These are phyloP conservation scores for Silurus aristotelis DNA, from an alignment of 2,797 vertebrate species.

Conservation along the genomic window DNA sequence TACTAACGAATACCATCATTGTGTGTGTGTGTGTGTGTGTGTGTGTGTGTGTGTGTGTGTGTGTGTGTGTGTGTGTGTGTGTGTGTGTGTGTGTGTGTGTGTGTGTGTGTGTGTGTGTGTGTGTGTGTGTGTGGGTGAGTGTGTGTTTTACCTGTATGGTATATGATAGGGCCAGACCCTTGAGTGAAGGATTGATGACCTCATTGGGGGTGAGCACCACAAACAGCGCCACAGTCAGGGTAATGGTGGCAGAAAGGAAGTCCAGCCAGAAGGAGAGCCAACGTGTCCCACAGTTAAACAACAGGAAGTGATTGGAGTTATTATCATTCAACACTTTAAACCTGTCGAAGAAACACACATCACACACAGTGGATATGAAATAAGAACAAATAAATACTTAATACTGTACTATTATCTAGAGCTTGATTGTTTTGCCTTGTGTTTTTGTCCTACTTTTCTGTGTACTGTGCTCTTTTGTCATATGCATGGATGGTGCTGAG, in stretches of 20 bases:
- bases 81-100: background rate
- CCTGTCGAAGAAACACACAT: conserved; percentile 61
- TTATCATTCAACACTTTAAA: conserved; percentile 76
- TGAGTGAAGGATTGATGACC: conserved; percentile 67
- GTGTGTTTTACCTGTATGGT: conserved; percentile 76
- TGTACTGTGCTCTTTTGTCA: conserved; percentile 66
- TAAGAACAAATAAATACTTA: background rate
- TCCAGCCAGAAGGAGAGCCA: conserved; percentile 81
- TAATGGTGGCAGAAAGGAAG: conserved; percentile 66
- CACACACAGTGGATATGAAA: background rate
- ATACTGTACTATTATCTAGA: background rate
- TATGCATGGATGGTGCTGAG: conserved; percentile 80
- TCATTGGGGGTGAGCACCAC: conserved; percentile 70
- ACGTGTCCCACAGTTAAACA: conserved; percentile 75
- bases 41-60: background rate
- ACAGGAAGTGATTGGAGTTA: conserved; percentile 75
- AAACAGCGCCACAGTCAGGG: conserved; percentile 72
- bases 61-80: background rate
- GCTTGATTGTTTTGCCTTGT: background rate
- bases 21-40: too few species aligned
- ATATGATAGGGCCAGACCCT: conserved; percentile 80
- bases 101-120: background rate
- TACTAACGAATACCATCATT: too few species aligned
- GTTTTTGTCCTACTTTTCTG: conserved; percentile 65
- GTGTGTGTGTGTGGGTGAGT: conserved; percentile 1